Percentiles rank a stretch among this genome's conserved stretches.
Conservation (phyloP, 1,140 invertebrate species). For the Scaptomyza pallida region DNA sequence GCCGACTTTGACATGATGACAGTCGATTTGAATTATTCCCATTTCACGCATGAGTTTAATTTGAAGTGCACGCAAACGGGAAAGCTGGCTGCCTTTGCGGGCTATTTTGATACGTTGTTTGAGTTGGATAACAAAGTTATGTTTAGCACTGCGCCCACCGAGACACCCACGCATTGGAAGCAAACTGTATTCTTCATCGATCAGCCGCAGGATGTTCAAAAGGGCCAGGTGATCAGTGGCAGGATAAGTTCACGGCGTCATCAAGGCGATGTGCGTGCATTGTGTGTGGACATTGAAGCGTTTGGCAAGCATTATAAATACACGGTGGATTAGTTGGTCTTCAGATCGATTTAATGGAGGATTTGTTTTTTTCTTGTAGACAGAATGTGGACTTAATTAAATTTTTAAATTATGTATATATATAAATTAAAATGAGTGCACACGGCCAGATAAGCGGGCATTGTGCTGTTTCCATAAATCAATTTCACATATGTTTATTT, state of each 20-base stretch:
- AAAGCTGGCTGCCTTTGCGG: constrained; percentile 93
- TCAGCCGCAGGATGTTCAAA: constrained; percentile 88
- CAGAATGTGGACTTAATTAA: constrained; percentile 61
- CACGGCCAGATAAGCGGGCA: constrained; percentile 43
- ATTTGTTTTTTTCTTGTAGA: constrained; percentile 52
- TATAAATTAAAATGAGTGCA: constrained; percentile 72
- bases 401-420: constrained; percentile 61
- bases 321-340: constrained; percentile 66
- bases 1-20: constrained; percentile 92
- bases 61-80: constrained; percentile 89
- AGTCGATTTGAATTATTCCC: constrained; percentile 91
- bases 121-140: constrained; percentile 88
- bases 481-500: constrained; percentile 28
- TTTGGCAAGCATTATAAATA: constrained; percentile 72
- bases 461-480: constrained; percentile 48
- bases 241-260: constrained; percentile 87
- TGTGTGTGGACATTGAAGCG: constrained; percentile 85
- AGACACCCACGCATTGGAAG: constrained; percentile 97
- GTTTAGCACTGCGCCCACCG: constrained; percentile 90
- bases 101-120: constrained; percentile 97
- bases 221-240: constrained; percentile 89
- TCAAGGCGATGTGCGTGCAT: constrained; percentile 86
- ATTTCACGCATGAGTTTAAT: constrained; percentile 92
- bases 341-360: constrained; percentile 67
- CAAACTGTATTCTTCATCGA: constrained; percentile 96